Evolutionary conservation across 1,140 invertebrate species (phyloP), one percentile per base, ranked within the genome.

Genomic region (Ectropis grisescens): DNA sequence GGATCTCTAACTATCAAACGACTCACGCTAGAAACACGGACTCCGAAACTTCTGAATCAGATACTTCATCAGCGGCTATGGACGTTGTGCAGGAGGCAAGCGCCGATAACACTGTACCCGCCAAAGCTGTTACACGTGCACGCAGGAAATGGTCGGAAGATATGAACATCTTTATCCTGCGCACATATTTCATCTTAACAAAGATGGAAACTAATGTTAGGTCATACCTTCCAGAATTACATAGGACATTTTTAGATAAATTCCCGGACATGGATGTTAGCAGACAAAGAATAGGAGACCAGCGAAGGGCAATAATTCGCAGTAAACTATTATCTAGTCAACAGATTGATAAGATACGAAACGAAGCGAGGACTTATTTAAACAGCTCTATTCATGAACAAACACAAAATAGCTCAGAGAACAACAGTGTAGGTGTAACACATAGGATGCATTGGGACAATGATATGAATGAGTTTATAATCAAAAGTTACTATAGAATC

Each of bases 341-440:
- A 40, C 29, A 29, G 9, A 40, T 41, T 30, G 30, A 41, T n/a
- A 10, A 35, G 11, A 39, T 41, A 7, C 29, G 29, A 2, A 8
- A 15, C 16, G 41, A 42, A 28, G 29, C 30, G 49, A 38, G 12
- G 30, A 28, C 31, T 27, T 43, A 24, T 48, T 44, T 15, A 9
- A 29, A n/a, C 5, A 37, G 30, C 28, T 11, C 11, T 13, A 37
- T 11, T 11, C 41, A 29, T 37, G 40, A 23, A 34, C 30, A 3
- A 47, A 54, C 30, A 36, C 30, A 38, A 14, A 29, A 47, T 41
- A 35, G 41, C 35, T 0, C 45, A 49, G 12, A 31, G 46, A 16
- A 14, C 23, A 35, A n/a, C 13, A 30, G 8, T 49, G 4, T 22
- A 22, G 19, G 9, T 5, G 9, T 9, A 22, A 14, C 43, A 47